Conservation (phyloP, 2,888 invertebrate species). For the Tachina lurida region DNA sequence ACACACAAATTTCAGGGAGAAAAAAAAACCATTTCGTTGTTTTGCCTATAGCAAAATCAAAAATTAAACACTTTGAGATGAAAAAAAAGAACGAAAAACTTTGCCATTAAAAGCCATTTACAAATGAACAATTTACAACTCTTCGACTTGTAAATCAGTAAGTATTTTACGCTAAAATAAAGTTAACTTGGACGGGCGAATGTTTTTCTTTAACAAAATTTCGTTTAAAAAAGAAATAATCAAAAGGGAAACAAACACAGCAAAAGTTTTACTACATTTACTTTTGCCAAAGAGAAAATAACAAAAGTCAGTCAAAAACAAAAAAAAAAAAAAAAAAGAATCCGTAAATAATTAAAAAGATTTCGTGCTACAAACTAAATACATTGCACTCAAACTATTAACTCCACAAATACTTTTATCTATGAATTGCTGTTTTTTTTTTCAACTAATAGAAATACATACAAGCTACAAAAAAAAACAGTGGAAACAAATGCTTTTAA, state of each 20-base stretch:
- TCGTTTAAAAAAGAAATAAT: not conserved
- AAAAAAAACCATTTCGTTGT: slow-evolving; percentile 9
- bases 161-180: slow-evolving; percentile 48
- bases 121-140: slow-evolving; percentile 40
- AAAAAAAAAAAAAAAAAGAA: slow-evolving; percentile 17
- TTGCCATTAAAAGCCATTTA: slow-evolving; percentile 42
- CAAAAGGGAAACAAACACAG: slow-evolving; percentile 6
- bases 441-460: slow-evolving; percentile 13
- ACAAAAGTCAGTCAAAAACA: slow-evolving; percentile 7
- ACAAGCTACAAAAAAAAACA: not conserved
- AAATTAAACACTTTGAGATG: slow-evolving; percentile 34
- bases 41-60: slow-evolving; percentile 14
- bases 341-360: slow-evolving; percentile 61
- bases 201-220: slow-evolving; percentile 18
- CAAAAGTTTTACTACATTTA: slow-evolving; percentile 32
- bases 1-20: not conserved
- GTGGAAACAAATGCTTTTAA: slow-evolving; percentile 8
- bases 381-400: slow-evolving; percentile 11
- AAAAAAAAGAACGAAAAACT: not conserved
- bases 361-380: slow-evolving; percentile 35
- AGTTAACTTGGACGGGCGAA: slow-evolving; percentile 32
- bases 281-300: slow-evolving; percentile 8
- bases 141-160: slow-evolving; percentile 11
- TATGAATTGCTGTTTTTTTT: not conserved
- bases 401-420: slow-evolving; percentile 36